Evolutionary conservation across 2,113 vertebrate genomes (phyloP).

Genomic region (Uropsilus gracilis): DNA sequence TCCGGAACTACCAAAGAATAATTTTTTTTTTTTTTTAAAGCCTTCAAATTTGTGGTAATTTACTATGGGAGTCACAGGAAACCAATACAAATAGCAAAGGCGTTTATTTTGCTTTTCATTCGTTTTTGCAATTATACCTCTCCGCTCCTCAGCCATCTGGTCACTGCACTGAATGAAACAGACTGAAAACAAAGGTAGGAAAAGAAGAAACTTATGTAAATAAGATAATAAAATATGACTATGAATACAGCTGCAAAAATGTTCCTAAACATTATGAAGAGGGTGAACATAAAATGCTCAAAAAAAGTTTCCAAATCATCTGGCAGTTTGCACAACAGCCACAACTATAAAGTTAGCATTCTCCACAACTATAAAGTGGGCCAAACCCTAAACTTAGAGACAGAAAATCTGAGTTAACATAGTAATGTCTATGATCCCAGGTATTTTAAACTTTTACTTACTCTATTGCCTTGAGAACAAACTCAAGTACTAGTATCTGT

Average conservation of each 20-base stretch:
- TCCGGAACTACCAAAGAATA: neutral
- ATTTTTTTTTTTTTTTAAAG: slow-evolving; percentile 31
- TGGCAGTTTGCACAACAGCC: neutral
- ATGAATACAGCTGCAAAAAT: neutral
- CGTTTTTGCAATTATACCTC: neutral
- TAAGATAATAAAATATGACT: neutral
- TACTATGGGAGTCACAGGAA: slow-evolving; percentile 9
- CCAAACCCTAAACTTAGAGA: neutral
- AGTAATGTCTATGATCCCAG: neutral
- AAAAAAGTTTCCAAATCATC: slow-evolving; percentile 37
- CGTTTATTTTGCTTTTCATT: neutral
- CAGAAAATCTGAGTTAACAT: neutral
- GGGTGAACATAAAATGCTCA: slow-evolving; percentile 6
- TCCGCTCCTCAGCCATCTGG: slow-evolving; percentile 12
- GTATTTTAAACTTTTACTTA: neutral
- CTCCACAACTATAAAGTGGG: neutral
- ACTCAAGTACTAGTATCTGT: neutral
- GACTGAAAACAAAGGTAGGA: neutral
- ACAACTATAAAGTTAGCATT: neutral
- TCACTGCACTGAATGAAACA: neutral
- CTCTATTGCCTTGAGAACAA: slow-evolving; percentile 7
- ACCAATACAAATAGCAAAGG: neutral
- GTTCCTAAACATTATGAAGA: neutral
- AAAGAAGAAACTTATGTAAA: neutral
- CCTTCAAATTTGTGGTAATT: neutral